A percentile compares a stretch with the other conserved stretches of the same genome.
Evolutionary conservation across 2,113 vertebrate species (phyloP).

Genomic region (Cervus canadensis): DNA sequence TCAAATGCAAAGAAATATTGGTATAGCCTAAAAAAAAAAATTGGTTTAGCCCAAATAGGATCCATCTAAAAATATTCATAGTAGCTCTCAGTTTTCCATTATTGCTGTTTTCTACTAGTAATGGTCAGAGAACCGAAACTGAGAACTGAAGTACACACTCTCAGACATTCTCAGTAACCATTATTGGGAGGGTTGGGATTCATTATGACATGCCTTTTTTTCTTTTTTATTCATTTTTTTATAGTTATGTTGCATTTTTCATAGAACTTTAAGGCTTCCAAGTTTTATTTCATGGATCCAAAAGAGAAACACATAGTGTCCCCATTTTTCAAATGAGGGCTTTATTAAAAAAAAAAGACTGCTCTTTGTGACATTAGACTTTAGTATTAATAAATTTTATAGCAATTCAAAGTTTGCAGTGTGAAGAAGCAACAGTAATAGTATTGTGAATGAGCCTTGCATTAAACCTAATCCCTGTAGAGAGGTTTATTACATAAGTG

Average conservation of each 20-base stretch:
- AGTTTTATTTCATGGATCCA: neutral
- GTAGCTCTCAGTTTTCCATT: neutral
- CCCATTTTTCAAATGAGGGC: conserved; percentile 20
- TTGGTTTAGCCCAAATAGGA: neutral
- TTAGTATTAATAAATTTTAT: conserved; percentile 10
- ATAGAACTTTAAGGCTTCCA: neutral
- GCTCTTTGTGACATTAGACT: neutral
- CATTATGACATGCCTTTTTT: neutral
- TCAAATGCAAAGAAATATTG: neutral
- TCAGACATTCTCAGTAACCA: neutral
- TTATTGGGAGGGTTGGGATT: neutral
- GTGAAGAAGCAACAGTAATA: neutral
- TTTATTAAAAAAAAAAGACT: neutral
- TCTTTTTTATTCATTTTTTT: neutral
- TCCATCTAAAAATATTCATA: neutral
- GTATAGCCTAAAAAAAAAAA: neutral
- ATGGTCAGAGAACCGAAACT: neutral
- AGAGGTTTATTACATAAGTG: neutral
- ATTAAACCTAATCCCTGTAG: neutral
- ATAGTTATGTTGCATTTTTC: conserved; percentile 2
- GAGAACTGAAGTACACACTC: neutral
- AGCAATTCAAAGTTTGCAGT: conserved; percentile 37
- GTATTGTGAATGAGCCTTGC: neutral
- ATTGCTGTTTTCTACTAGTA: neutral
- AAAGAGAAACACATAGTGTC: neutral